Conservation (phyloP, 2,113 vertebrate genomes). For the Neolamprologus toae region DNA sequence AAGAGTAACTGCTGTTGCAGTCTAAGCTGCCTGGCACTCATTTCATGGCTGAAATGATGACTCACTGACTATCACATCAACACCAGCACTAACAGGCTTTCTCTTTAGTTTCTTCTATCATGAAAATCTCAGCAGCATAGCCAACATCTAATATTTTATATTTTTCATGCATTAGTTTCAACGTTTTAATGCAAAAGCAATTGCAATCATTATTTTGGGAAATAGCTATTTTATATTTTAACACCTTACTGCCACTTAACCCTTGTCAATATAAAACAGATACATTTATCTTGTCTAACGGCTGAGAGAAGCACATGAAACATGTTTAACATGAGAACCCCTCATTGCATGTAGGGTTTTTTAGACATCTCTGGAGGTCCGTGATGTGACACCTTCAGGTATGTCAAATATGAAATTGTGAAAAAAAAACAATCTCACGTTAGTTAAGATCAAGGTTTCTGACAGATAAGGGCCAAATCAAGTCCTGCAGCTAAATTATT, state of each 20-base stretch:
- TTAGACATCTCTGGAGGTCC: neutral
- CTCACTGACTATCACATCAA: neutral
- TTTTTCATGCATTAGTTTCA: neutral
- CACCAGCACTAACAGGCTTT: neutral
- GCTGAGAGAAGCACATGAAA: neutral
- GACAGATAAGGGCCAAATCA: neutral
- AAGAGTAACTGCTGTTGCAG: neutral
- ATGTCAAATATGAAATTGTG: neutral
- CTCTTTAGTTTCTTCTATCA: neutral
- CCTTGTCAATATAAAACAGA: neutral
- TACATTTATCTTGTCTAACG: neutral
- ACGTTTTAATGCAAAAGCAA: neutral
- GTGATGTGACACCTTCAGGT: neutral
- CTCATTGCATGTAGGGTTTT: neutral
- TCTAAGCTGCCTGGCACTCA: neutral
- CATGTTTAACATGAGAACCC: neutral
- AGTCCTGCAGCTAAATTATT: neutral
- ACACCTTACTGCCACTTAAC: neutral
- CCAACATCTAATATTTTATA: neutral
- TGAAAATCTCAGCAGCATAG: neutral
- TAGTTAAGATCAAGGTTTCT: neutral
- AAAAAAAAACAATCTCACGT: neutral
- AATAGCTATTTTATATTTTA: neutral
- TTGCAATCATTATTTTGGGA: neutral
- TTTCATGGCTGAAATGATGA: neutral